Evolutionary conservation across 2,797 vertebrate genomes (phyloP).

Genomic region (Epinephelus malabaricus): DNA sequence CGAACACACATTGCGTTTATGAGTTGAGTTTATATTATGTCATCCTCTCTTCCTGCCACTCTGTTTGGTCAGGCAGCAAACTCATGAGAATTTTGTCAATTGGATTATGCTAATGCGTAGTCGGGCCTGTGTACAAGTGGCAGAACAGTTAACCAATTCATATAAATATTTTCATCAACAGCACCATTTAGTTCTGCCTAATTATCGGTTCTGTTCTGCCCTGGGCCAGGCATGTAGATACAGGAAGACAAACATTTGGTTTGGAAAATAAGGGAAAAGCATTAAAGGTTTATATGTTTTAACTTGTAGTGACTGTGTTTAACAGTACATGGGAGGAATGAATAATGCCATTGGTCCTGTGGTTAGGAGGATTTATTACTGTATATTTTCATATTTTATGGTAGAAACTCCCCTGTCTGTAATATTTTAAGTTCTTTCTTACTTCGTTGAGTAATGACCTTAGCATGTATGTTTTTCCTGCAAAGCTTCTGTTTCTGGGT

Average conservation of each 20-base stretch:
- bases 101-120: slow-evolving; percentile 74
- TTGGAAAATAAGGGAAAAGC: slow-evolving; percentile 84
- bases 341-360: slow-evolving; percentile 81
- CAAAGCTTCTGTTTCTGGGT: slow-evolving; percentile 82
- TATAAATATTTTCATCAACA: slow-evolving; percentile 76
- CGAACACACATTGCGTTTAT: slow-evolving; percentile 69
- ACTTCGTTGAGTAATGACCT: slow-evolving; percentile 84
- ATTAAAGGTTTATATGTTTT: slow-evolving; percentile 85
- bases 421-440: slow-evolving; percentile 82
- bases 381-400: slow-evolving; percentile 86
- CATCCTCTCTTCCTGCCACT: slow-evolving; percentile 72
- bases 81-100: slow-evolving; percentile 66
- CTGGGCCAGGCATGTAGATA: slow-evolving; percentile 67
- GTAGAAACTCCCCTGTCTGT: slow-evolving; percentile 81
- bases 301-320: slow-evolving; percentile 76
- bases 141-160: slow-evolving; percentile 72
- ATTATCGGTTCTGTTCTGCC: slow-evolving; percentile 72
- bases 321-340: slow-evolving; percentile 82
- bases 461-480: slow-evolving; percentile 80
- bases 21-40: slow-evolving; percentile 73
- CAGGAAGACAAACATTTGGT: slow-evolving; percentile 86
- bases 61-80: slow-evolving; percentile 72
- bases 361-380: slow-evolving; percentile 82
- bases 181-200: slow-evolving; percentile 67
- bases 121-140: slow-evolving; percentile 55